Conservation (phyloP, 2,113 vertebrate species). For the Dasyprocta punctata region DNA sequence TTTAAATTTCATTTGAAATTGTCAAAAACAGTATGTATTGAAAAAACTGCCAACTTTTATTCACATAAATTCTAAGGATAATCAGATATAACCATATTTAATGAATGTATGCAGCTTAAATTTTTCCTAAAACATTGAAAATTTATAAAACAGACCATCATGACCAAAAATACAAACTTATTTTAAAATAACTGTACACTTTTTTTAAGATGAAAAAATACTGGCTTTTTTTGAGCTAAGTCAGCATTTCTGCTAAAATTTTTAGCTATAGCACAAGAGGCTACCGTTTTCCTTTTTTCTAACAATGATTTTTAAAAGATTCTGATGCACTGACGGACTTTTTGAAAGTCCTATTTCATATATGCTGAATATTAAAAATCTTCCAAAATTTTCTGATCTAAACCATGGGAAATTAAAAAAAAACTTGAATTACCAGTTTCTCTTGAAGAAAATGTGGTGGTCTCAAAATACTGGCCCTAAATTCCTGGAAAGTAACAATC, state of each 20-base stretch:
- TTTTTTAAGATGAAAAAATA: constrained; percentile 22
- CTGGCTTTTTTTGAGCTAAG: neutral
- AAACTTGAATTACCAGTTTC: neutral
- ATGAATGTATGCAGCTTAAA: neutral
- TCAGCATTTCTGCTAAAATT: neutral
- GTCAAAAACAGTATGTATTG: neutral
- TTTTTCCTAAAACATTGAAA: constrained; percentile 5
- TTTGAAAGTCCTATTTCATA: constrained; percentile 11
- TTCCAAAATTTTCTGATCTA: neutral
- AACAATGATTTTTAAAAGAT: constrained; percentile 25
- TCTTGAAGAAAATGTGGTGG: neutral
- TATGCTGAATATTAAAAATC: neutral
- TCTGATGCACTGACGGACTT: neutral
- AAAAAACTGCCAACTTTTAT: constrained; percentile 29
- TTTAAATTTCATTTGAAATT: constrained; percentile 48
- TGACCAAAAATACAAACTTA: neutral
- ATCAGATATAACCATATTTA: neutral
- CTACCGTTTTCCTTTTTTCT: neutral
- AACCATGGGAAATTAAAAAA: neutral
- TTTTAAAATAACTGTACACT: constrained; percentile 6
- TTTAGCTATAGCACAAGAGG: neutral
- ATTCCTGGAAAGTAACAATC: neutral
- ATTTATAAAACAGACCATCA: neutral
- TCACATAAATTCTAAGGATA: constrained; percentile 38
- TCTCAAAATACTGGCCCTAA: neutral